Evolutionary conservation across 1,140 invertebrate genomes (phyloP).

Genomic region (Lepidurus packardi): DNA sequence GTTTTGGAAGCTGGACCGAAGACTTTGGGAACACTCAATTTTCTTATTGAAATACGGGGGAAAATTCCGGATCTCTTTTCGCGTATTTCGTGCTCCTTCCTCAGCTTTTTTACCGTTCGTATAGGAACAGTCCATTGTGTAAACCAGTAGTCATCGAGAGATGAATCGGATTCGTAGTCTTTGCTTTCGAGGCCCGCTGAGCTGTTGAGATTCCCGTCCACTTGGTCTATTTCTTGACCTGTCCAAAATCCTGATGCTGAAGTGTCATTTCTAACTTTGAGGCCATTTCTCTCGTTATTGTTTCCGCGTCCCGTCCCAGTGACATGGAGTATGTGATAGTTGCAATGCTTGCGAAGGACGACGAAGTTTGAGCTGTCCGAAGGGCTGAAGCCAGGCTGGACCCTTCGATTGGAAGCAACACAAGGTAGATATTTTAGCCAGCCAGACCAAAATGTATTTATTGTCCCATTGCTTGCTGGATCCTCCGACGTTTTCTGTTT

Average conservation of each 20-base stretch:
- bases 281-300: not conserved
- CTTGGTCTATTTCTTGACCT: constrained; percentile 3
- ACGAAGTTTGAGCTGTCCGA: not conserved
- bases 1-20: not conserved
- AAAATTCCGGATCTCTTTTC: not conserved
- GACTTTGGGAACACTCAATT: not conserved
- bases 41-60: not conserved
- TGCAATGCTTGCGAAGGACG: not conserved
- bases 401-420: not conserved
- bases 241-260: not conserved
- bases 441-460: not conserved
- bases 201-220: not conserved
- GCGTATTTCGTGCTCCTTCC: not conserved
- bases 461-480: not conserved
- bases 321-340: not conserved
- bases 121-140: constrained; percentile 31
- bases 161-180: constrained; percentile 33
- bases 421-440: not conserved
- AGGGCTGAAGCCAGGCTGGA: not conserved
- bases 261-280: not conserved
- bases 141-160: constrained; percentile 33
- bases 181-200: constrained; percentile 23
- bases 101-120: constrained; percentile 29
- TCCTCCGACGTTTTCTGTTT: not conserved
- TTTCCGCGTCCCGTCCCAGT: not conserved